Conservation (phyloP, 2,113 vertebrate genomes). For the Xiphorhynchus elegans region DNA sequence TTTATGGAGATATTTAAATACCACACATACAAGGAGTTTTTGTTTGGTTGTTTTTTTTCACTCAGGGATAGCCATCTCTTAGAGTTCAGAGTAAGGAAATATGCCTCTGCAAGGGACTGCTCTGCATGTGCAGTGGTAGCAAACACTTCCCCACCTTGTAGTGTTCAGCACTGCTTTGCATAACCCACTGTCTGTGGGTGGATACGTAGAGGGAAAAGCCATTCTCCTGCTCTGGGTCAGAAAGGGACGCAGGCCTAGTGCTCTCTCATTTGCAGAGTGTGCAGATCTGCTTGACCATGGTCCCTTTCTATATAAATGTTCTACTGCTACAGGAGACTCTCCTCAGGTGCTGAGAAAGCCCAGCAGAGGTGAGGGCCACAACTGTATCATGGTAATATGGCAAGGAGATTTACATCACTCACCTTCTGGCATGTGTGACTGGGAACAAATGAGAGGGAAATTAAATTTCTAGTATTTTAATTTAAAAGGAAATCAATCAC, state of each 20-base stretch:
- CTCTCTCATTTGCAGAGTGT: accelerated
- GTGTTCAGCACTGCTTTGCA: background rate
- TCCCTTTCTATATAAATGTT: background rate
- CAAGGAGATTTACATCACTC: background rate
- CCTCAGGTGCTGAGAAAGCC: background rate
- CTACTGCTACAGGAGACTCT: background rate
- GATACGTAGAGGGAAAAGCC: background rate
- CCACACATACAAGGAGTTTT: background rate
- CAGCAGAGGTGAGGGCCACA: background rate
- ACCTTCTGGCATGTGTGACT: background rate
- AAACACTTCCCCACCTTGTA: background rate
- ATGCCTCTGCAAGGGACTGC: background rate
- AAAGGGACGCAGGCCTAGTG: background rate
- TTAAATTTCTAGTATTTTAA: background rate
- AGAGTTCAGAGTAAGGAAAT: background rate
- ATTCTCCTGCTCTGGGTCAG: background rate
- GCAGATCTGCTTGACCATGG: background rate
- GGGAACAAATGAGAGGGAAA: background rate
- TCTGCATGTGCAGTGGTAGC: background rate
- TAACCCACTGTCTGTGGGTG: background rate
- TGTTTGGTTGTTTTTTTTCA: background rate
- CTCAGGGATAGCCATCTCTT: background rate
- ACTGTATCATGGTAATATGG: background rate
- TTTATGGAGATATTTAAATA: background rate
- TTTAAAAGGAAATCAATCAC: background rate